Evolutionary conservation across 2,113 vertebrate species (phyloP).

Genomic region (Istiophorus platypterus): DNA sequence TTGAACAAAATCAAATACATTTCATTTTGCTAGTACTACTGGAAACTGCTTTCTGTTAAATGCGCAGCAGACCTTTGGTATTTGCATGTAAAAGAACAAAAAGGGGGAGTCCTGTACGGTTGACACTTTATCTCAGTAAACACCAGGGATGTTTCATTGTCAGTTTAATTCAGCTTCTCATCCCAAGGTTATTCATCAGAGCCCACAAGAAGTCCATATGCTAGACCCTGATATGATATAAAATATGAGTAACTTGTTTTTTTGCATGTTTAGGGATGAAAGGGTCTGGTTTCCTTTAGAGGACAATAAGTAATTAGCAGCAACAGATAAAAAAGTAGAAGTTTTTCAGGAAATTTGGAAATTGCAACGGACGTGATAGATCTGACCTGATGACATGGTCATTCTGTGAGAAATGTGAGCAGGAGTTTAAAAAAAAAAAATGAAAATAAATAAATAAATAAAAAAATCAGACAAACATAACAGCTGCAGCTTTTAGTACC

Average conservation of each 20-base stretch:
- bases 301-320: background rate
- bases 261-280: background rate
- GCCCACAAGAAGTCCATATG: background rate
- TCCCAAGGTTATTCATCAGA: too few species aligned
- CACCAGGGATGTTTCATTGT: background rate
- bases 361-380: too few species aligned
- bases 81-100: background rate
- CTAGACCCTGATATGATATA: background rate
- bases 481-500: background rate
- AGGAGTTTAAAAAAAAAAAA: too few species aligned
- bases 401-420: background rate
- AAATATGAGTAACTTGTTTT: background rate
- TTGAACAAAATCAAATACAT: background rate
- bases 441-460: too few species aligned
- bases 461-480: background rate
- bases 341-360: background rate
- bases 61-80: background rate
- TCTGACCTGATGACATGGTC: background rate
- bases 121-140: background rate
- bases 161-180: background rate
- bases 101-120: background rate
- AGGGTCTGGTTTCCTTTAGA: background rate
- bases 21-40: background rate
- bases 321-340: background rate
- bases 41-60: background rate